Percentiles rank a stretch among this genome's conserved stretches.
Conservation (phyloP, 2,888 invertebrate species). For the Bugulina stolonifera region DNA sequence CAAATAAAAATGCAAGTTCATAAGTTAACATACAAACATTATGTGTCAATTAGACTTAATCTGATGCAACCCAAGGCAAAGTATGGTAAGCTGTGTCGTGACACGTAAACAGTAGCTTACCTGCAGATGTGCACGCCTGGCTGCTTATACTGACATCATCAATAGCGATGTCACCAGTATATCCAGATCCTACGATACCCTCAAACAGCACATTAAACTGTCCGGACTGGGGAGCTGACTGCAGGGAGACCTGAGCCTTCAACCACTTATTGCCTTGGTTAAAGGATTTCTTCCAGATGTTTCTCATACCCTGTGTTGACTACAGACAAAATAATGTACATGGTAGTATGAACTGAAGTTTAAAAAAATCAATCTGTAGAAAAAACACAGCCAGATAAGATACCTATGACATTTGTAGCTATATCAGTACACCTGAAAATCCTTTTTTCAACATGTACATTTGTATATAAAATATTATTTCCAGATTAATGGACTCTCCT, state of each 20-base stretch:
- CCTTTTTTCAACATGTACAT: no score
- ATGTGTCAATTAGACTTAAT: no score
- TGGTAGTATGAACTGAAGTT: no score
- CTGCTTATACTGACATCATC: constrained; percentile 39
- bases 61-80: no score
- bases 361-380: neutral
- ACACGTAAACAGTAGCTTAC: neutral
- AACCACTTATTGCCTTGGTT: constrained; percentile 36
- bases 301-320: constrained; percentile 28
- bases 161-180: constrained; percentile 42
- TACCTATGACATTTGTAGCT: no score
- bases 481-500: no score
- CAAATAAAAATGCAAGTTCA: no score
- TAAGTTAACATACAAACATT: no score
- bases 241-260: constrained; percentile 32
- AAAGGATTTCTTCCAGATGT: constrained; percentile 31
- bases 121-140: constrained; percentile 24
- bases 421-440: no score
- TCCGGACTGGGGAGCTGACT: neutral
- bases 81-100: no score
- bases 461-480: no score
- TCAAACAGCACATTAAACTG: constrained; percentile 31
- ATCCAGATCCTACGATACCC: constrained; percentile 33
- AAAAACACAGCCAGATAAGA: neutral
- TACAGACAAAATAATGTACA: neutral